These are phyloP conservation scores for Ormyrus labotus DNA, from an alignment of 2,888 invertebrate genomes.

Conservation along the genomic window DNA sequence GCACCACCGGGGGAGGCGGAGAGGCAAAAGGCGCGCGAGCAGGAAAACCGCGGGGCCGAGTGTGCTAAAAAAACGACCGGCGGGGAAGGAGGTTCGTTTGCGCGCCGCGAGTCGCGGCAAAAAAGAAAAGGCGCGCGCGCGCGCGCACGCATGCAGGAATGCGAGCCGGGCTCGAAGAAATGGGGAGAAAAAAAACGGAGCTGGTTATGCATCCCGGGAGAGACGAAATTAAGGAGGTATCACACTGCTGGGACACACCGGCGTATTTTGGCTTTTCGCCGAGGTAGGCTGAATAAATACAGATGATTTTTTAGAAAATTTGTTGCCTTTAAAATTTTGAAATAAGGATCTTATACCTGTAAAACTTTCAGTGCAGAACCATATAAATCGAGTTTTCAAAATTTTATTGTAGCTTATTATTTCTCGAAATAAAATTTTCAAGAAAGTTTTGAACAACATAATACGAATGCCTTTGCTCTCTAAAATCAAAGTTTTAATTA, in stretches of 20 bases:
- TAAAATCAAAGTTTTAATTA: no score
- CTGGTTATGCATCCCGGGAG: conserved; percentile 4
- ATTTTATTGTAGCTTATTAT: no score
- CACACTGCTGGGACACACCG: background rate
- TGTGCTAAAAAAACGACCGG: background rate
- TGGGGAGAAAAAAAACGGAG: conserved; percentile 16
- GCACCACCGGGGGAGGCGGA: background rate
- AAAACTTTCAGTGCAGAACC: no score
- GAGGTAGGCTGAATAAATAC: background rate
- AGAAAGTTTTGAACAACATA: no score
- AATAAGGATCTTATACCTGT: no score
- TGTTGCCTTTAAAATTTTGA: no score
- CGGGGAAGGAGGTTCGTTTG: background rate
- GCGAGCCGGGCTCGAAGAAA: background rate
- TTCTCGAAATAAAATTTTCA: no score
- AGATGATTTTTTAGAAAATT: no score
- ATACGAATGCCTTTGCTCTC: no score
- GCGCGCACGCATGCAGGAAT: conserved; percentile 13
- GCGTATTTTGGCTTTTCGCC: background rate
- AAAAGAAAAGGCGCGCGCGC: conserved; percentile 1
- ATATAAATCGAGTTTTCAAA: no score
- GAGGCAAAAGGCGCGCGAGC: background rate
- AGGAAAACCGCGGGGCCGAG: no score
- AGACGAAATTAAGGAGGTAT: conserved; percentile 12
- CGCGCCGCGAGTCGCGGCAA: background rate